These are phyloP conservation scores for Listrodromus nycthemerus DNA, from an alignment of 2,888 invertebrate genomes.

Conservation along the genomic window DNA sequence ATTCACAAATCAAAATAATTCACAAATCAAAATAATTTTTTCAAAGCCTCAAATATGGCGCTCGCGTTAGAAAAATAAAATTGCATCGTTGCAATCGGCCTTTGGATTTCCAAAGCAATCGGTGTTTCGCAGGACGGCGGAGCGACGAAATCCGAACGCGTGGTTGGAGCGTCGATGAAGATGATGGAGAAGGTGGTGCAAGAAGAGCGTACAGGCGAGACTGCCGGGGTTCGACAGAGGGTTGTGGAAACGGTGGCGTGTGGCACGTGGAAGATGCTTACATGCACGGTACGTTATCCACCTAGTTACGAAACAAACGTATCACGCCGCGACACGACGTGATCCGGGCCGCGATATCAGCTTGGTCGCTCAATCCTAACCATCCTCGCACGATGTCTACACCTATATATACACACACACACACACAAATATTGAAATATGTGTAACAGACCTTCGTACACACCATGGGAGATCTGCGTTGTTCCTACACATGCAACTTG, in stretches of 20 bases:
- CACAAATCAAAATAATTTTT: not conserved
- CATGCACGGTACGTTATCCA: constrained; percentile 72
- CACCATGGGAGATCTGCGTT: not conserved
- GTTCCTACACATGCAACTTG: constrained; percentile 12
- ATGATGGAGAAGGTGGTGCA: not conserved
- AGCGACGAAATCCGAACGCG: not conserved
- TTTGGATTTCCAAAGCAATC: not conserved
- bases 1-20: not conserved
- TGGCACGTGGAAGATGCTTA: constrained; percentile 57
- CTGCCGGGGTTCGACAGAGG: not conserved
- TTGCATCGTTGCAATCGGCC: not conserved
- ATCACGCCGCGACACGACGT: constrained; percentile 78
- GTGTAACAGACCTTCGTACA: not conserved
- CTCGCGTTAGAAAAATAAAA: not conserved
- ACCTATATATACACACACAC: not conserved
- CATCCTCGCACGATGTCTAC: constrained; percentile 41
- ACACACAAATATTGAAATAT: not conserved
- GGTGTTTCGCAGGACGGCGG: not conserved
- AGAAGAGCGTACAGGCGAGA: not conserved
- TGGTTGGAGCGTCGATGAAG: not conserved
- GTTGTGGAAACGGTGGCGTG: not conserved
- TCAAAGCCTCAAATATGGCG: not conserved
- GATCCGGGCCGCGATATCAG: constrained; percentile 77
- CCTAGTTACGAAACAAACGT: constrained; percentile 82
- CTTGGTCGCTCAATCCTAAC: constrained; percentile 38